phyloP scores from a whole-genome alignment of 2,888 invertebrate genomes.

The Drosophila nigricruria region DNA sequence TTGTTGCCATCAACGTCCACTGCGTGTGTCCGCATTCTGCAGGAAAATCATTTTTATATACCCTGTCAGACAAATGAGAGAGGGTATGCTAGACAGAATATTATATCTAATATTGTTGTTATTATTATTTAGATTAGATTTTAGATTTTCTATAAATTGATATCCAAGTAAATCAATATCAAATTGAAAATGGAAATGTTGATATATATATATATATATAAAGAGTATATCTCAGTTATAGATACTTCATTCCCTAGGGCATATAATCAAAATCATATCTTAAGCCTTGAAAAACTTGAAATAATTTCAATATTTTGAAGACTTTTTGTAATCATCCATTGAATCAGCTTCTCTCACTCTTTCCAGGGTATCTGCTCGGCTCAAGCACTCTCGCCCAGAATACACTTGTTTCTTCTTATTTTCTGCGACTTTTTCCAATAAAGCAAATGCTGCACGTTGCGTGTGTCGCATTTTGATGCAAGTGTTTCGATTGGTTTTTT shows the following conservation, averaged over 20 bases:
- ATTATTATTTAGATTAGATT: too few species aligned
- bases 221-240: too few species aligned
- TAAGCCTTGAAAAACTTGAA: too few species aligned
- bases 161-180: too few species aligned
- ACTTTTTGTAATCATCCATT: neutral
- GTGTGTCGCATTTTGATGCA: constrained; percentile 74
- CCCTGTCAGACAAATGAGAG: neutral
- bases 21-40: constrained; percentile 81
- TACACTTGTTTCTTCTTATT: constrained; percentile 27
- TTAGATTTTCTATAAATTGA: too few species aligned
- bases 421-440: constrained; percentile 78
- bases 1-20: constrained; percentile 50
- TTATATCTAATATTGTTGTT: too few species aligned
- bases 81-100: too few species aligned
- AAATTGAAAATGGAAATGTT: too few species aligned
- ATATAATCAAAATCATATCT: too few species aligned
- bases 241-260: too few species aligned
- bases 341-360: neutral
- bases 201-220: too few species aligned
- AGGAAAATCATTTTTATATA: constrained; percentile 57
- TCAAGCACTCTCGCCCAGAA: neutral
- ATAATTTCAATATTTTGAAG: too few species aligned
- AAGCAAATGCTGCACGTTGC: constrained; percentile 74
- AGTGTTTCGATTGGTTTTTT: constrained; percentile 50
- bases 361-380: neutral